Evolutionary conservation across 2,113 vertebrate genomes (phyloP), one percentile per base, ranked within the genome.

Genomic region (Rhea pennata): DNA sequence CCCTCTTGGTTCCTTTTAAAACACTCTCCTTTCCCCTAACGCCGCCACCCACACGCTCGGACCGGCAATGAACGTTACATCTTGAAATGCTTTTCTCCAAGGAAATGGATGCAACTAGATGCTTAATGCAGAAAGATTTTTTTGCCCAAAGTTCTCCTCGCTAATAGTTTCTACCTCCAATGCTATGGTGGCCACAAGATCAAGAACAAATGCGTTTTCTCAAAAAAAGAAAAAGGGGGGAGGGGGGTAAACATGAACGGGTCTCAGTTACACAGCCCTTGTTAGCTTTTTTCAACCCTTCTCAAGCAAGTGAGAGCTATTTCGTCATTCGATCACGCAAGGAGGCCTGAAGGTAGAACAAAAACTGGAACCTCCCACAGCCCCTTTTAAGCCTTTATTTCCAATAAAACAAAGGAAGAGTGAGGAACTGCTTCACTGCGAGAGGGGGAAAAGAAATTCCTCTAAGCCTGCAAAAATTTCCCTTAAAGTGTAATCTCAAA

Each of bases 141-240:
- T 48, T 76, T 54, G 29, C 66, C 75, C 59, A 33, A 86, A 56
- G n/a, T 39, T 54, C 87, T 83, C 73, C 66, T 75, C 26, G 6
- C 1, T 0, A 3, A 5, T 42, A 66, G 6, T 14, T 22, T 7
- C 44, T 78, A 88, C 46, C 71, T 24, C 26, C 36, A 66, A 11
- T 4, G 5, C 48, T 7, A 17, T 3, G 0, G 26, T 0, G 0
- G 66, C 54, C 29, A 10, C 1, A 3, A 69, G 53, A 75, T 24
- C 15, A 59, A 58, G 29, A 1, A 58, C 36, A 72, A 66, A 24
- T 0, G 0, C 2, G 1, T 31, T 85, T 79, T 29, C 44, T 62
- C 36, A 75, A 69, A 42, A 46, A 13, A 33, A 58, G 29, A 21
- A 56, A 29, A 56, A 58, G 19, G 36, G 36, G 36, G 36, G 36